Evolutionary conservation across 1,140 invertebrate genomes (phyloP).

Genomic region (Eubasilissa regina): DNA sequence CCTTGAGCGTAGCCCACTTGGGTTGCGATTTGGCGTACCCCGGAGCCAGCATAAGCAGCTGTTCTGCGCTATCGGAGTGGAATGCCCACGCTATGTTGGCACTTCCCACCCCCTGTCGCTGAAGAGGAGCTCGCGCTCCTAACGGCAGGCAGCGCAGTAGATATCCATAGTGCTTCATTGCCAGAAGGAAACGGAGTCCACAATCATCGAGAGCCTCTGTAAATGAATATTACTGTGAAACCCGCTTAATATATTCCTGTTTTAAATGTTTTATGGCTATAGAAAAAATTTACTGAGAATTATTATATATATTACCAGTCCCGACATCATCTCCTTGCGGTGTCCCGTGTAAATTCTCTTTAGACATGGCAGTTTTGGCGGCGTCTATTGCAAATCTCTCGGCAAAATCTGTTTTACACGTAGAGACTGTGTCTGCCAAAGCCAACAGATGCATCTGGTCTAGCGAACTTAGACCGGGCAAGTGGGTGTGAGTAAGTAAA

Average conservation of each 20-base stretch:
- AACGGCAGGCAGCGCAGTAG: constrained; percentile 92
- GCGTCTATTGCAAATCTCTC: constrained; percentile 87
- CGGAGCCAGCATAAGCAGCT: constrained; percentile 92
- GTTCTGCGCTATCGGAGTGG: constrained; percentile 98
- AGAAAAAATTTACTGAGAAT: no score
- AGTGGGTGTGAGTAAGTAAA: constrained; percentile 94
- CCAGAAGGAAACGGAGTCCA: constrained; percentile 94
- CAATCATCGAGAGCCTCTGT: constrained; percentile 96
- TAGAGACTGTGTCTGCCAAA: constrained; percentile 97
- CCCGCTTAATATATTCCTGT: neutral
- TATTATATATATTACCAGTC: constrained; percentile 64
- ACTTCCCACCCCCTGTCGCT: constrained; percentile 91
- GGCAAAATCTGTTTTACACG: constrained; percentile 89
- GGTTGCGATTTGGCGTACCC: constrained; percentile 87
- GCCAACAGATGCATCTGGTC: constrained; percentile 99
- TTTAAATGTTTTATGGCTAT: no score
- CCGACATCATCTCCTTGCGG: constrained; percentile 77
- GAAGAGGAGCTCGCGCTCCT: constrained; percentile 88
- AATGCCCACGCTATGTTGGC: constrained; percentile 99
- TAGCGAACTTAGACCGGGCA: constrained; percentile 96
- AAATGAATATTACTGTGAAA: neutral
- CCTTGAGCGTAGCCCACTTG: constrained; percentile 93
- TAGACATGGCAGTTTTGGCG: constrained; percentile 80
- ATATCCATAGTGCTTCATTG: constrained; percentile 98
- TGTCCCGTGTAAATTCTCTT: constrained; percentile 78